Evolutionary conservation across 2,888 invertebrate genomes (phyloP), one percentile per base, ranked within the genome.

Genomic region (Monoplex corrugatus): DNA sequence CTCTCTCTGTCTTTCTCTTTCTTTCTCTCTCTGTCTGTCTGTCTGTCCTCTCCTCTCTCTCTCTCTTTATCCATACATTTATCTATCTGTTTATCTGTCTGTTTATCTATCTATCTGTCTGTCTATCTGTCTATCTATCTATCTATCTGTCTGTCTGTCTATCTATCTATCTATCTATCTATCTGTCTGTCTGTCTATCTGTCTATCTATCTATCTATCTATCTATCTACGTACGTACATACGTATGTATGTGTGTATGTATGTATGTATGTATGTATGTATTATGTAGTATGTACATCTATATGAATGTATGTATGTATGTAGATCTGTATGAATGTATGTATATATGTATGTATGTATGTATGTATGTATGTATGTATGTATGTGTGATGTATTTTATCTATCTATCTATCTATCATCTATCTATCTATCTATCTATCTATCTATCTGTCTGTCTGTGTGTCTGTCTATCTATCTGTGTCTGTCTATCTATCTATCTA

Each of bases 351-450:
- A n/a, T n/a, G n/a, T 45, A n/a, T 84, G 32, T 63, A 28, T 84
- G 28, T 84, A 38, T 88, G 84, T 84, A 28, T 82, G 32, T 68
- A n/a, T 72, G 72, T 72, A n/a, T 72, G 72, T 72, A n/a, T 72
- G 72, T 72, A n/a, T 72, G 72, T 72, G 72, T 72, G 72, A n/a
- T n/a, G n/a, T n/a, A n/a, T n/a, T n/a, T n/a, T n/a, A n/a, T n/a
- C n/a, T n/a, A n/a, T n/a, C n/a, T n/a, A n/a, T n/a, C n/a, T n/a
- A n/a, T n/a, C n/a, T n/a, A n/a, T n/a, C n/a, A n/a, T n/a, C n/a
- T n/a, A n/a, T n/a, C n/a, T n/a, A n/a, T n/a, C n/a, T n/a, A n/a
- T n/a, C n/a, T n/a, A n/a, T n/a, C n/a, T n/a, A n/a, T n/a, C n/a
- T n/a, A n/a, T n/a, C n/a, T n/a, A n/a, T n/a, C n/a, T n/a, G n/a